A percentile compares a stretch with the other conserved stretches of the same genome.
These are phyloP conservation scores for Ceratitis capitata DNA, from an alignment of 1,140 invertebrate species.

Conservation along the genomic window DNA sequence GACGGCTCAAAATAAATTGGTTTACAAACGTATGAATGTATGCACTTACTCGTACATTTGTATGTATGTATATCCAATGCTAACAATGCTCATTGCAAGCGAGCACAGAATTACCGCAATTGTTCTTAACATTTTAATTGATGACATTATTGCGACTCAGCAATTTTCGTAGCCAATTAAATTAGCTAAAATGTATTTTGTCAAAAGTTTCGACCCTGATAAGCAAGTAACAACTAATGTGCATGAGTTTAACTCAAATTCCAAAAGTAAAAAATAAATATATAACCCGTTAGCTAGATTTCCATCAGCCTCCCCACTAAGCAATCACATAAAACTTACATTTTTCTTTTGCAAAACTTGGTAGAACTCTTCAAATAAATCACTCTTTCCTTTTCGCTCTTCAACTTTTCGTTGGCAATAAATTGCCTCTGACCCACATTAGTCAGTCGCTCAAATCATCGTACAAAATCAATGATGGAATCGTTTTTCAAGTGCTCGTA, in stretches of 20 bases:
- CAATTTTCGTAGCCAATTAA: not conserved
- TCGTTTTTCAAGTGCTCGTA: slow-evolving; percentile 15
- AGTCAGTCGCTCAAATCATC: not conserved
- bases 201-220: not conserved
- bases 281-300: too few relatives aligned
- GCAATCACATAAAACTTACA: not conserved
- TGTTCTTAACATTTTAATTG: too few relatives aligned
- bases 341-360: not conserved
- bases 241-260: not conserved
- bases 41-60: too few relatives aligned
- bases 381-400: not conserved
- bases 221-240: not conserved
- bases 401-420: not conserved
- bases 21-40: too few relatives aligned
- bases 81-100: too few relatives aligned
- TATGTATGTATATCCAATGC: too few relatives aligned
- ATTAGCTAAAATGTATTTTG: not conserved
- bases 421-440: slow-evolving; percentile 14
- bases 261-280: not conserved
- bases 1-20: too few relatives aligned
- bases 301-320: not conserved
- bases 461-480: slow-evolving; percentile 3
- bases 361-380: not conserved
- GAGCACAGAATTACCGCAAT: too few relatives aligned
- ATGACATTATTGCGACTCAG: too few relatives aligned